Evolutionary conservation across 2,888 invertebrate genomes (phyloP).

Genomic region (Drosophila meridiana): DNA sequence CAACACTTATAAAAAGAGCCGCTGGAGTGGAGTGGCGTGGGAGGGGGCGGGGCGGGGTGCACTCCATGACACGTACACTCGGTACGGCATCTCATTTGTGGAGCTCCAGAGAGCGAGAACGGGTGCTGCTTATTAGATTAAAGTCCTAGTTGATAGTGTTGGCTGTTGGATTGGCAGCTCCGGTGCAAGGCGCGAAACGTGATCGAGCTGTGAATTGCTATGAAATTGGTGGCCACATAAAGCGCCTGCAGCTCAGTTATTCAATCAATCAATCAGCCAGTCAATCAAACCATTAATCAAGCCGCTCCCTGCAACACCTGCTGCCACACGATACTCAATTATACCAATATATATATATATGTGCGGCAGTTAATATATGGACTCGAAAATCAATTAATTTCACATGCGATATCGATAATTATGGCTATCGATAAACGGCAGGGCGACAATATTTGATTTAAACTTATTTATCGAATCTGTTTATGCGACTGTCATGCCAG

Average conservation of each 20-base stretch:
- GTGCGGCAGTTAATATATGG: slow-evolving; percentile 35
- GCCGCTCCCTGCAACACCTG: slow-evolving; percentile 26
- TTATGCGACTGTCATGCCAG: neutral
- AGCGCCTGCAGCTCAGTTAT: slow-evolving; percentile 17
- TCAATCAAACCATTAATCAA: slow-evolving; percentile 54
- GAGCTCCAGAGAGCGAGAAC: neutral
- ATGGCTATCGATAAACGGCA: slow-evolving; percentile 6
- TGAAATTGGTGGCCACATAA: slow-evolving; percentile 28
- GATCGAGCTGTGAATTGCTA: slow-evolving; percentile 48
- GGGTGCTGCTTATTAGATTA: slow-evolving; percentile 6
- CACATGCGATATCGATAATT: slow-evolving; percentile 18
- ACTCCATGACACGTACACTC: slow-evolving; percentile 1
- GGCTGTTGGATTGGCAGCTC: slow-evolving; percentile 35
- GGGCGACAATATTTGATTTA: neutral
- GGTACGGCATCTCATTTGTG: neutral
- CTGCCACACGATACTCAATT: slow-evolving; percentile 27
- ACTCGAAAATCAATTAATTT: slow-evolving; percentile 42
- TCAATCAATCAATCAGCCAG: slow-evolving; percentile 37
- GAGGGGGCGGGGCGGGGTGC: neutral
- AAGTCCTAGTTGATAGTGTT: slow-evolving; percentile 2
- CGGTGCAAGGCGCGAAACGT: slow-evolving; percentile 28
- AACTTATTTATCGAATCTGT: slow-evolving; percentile 3
- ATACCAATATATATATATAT: neutral
- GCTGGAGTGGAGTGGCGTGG: neutral
- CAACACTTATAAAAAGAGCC: neutral